Base-by-base conservation (phyloP, 2,888 invertebrate genomes). In the Microchrysa polita region DNA sequence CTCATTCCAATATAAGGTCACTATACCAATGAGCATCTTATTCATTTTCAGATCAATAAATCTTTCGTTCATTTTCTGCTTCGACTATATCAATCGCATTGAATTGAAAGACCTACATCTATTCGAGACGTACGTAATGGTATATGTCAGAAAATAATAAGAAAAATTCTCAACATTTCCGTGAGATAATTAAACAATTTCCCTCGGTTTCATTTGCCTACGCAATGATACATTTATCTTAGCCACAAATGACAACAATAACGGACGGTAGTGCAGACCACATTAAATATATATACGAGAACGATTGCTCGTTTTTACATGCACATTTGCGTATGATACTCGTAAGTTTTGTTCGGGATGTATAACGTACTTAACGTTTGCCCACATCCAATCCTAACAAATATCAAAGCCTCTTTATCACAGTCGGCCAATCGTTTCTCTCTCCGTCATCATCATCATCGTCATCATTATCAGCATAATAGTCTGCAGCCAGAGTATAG, bases 161-260 rank as follows among this genome's bases (percentile, higher is more conserved):
- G 55, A 57, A 69, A 69, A 55, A 69, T 69, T 69, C 69, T 55
- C 69, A 55, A 57, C 69, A 20, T 69, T 67, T 67, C 69, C 69
- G 69, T 69, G 69, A 69, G 69, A 69, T 69, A 69, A 69, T 69
- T 69, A 69, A 71, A 61, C 75, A 57, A 73, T 73, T 75, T 75
- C 75, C 75, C 73, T 73, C 71, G 71, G 57, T 55, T 57, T 57
- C 73, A 75, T 69, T 75, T 75, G 71, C 75, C 71, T 73, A 75
- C 73, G 75, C 75, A 75, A 65, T 42, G 72, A 42, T 71, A 55
- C 73, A 75, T 73, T 75, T 73, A 75, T 73, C 73, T 75, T 60
- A 44, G 71, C 63, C 57, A 73, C 75, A 73, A 75, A 73, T 75
- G 75, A 75, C 75, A 73, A 75, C 69, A 73, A 75, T 75, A 73